These are phyloP conservation scores for Nesidiocoris tenuis DNA, from an alignment of 2,888 invertebrate genomes.

Conservation along the genomic window DNA sequence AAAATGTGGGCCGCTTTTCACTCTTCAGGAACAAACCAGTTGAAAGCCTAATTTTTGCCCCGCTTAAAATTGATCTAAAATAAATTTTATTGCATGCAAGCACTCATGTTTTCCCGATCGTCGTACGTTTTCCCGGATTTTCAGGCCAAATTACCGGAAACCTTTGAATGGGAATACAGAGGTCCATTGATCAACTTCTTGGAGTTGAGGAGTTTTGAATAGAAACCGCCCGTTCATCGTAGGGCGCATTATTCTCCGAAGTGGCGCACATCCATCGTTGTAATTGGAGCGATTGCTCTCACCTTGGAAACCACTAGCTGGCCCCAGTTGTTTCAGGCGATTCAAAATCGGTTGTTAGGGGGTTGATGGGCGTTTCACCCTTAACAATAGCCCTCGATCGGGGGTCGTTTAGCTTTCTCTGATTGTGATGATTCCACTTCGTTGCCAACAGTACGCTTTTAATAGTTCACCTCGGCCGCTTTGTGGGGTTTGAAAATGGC, in stretches of 20 bases:
- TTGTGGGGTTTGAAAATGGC: neutral
- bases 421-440: neutral
- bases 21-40: no score
- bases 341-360: neutral
- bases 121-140: neutral
- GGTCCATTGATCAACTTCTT: no score
- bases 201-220: neutral
- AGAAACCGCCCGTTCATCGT: neutral
- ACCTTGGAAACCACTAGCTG: neutral
- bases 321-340: neutral
- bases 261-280: neutral
- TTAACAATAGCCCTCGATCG: neutral
- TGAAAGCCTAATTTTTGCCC: no score
- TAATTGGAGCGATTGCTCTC: neutral
- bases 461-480: neutral
- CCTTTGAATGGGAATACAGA: no score
- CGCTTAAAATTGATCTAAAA: no score
- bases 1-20: no score
- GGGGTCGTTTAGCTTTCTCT: neutral
- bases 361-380: neutral
- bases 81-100: no score
- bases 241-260: neutral
- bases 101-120: no score
- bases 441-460: neutral
- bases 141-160: no score